Evolutionary conservation across 2,797 vertebrate species (phyloP), one percentile per base, ranked within the genome.

Genomic region (Threskiornis aethiopicus): DNA sequence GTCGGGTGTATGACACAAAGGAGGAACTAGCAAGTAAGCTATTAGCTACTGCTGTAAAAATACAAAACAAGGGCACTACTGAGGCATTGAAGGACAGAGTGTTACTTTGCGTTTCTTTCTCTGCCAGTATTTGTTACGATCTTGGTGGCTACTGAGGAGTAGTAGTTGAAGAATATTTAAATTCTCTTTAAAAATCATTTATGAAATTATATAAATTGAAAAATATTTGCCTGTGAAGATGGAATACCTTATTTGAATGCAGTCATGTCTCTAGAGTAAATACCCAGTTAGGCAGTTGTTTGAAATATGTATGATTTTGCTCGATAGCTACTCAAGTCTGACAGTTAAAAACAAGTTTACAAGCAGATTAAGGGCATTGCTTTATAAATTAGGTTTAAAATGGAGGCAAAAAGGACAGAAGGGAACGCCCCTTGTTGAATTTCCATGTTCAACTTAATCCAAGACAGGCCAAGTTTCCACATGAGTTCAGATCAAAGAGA

Each of bases 311-410:
- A 46, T 76, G 31, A 8, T 94, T 69, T 92, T 90, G 8, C 29
- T 90, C 6, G 0, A 55, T 22, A 95, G 42, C 69, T 78, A 66
- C 79, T 90, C 46, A 76, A 69, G 35, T 88, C 84, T 84, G 72
- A 75, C 3, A 11, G 72, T 81, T 79, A 44, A 64, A 88, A 92
- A 51, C 13, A 76, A 66, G 51, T 92, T 92, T 78, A 87, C 52
- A 90, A 84, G 61, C n/a, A 92, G 35, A 83, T 85, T 86, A 85
- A 75, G 44, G 61, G 33, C 58, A 58, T 5, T 67, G n/a, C 25
- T 92, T 85, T 75, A 82, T 80, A 85, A 92, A 83, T 78, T 49
- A 81, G 15, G n/a, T 87, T 90, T 89, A 4, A 89, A 89, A 85
- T 49, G 29, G 58, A 75, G 77, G 6, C 6, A 0, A 59, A 86